Base-by-base conservation (phyloP, 1,140 invertebrate species). In the Procambarus clarkii region DNA sequence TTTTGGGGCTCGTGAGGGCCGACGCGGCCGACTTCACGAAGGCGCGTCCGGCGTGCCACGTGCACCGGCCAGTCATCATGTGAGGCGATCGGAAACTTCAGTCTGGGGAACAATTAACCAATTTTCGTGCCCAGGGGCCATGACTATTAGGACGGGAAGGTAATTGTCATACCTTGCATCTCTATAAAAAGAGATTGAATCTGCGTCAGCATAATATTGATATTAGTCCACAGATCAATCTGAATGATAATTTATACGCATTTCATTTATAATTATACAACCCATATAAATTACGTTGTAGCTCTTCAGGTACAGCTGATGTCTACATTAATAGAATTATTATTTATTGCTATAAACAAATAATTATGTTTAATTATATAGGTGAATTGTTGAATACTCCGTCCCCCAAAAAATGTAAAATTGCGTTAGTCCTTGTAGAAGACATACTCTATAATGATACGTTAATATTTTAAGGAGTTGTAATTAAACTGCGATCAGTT, bases 121-220 rank as follows among this genome's bases (percentile, higher is more conserved):
- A 88, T 88, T 88, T 88, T 88, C 77, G 78, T 88, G 78, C 54
- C 77, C 54, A n/a, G 81, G 78, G 69, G 78, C 86, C 86, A 88
- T 81, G 86, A 88, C 77, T 80, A 71, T 34, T 71, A 34, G 60
- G 24, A 60, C 58, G 58, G 78, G 60, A 80, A 71, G 21, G 60
- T 77, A 54, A 48, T 24, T 88, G 86, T 18, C 86, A 88, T 48
- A 18, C 60, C 44, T 74, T 54, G 18, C 77, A 46, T 24, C 71
- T 11, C 18, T 46, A 54, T 13, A 64, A 77, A 48, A 46, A 64
- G 44, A 46, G 44, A 64, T 44, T 76, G 45, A 71, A 74, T 86
- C 11, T n/a, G n/a, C 50, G 8, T 76, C 24, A 69, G n/a, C 45
- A n/a, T n/a, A 60, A 24, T 86, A 74, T 86, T 3, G 64, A 74